These are phyloP conservation scores for Diorhabda sublineata DNA, from an alignment of 1,140 invertebrate species.

Conservation along the genomic window DNA sequence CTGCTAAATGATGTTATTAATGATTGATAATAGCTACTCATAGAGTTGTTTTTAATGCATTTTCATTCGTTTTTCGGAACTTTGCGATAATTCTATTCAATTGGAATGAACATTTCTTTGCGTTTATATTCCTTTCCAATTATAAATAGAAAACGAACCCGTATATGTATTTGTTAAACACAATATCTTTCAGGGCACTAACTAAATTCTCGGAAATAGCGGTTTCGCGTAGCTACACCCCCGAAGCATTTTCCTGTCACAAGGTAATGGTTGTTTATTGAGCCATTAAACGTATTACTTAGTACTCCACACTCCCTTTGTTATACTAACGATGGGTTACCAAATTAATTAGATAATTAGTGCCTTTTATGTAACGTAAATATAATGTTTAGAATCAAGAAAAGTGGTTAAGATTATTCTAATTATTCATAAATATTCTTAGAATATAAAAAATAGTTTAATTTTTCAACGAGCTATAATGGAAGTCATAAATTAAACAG, in stretches of 20 bases:
- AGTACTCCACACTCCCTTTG: slow-evolving; percentile 16
- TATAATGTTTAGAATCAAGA: too few relatives aligned
- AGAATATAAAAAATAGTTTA: too few relatives aligned
- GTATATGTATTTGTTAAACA: too few relatives aligned
- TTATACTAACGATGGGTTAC: neutral
- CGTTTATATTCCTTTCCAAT: neutral
- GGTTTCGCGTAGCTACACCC: neutral
- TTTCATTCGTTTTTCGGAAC: neutral
- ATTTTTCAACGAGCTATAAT: too few relatives aligned
- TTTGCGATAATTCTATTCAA: neutral
- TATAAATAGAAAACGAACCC: neutral
- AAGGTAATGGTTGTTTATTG: slow-evolving; percentile 36
- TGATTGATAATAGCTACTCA: neutral
- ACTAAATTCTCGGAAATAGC: neutral
- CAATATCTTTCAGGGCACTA: neutral
- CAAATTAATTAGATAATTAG: neutral
- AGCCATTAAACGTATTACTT: slow-evolving; percentile 37
- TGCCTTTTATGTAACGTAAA: neutral
- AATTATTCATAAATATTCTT: too few relatives aligned
- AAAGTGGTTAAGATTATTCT: too few relatives aligned
- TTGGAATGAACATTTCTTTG: neutral
- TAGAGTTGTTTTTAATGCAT: neutral
- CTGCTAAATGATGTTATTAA: neutral
- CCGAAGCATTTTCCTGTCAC: slow-evolving; percentile 16
- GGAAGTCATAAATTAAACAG: too few relatives aligned